phyloP scores from a whole-genome alignment of 2,113 vertebrate species.

The Thryonomys swinderianus region DNA sequence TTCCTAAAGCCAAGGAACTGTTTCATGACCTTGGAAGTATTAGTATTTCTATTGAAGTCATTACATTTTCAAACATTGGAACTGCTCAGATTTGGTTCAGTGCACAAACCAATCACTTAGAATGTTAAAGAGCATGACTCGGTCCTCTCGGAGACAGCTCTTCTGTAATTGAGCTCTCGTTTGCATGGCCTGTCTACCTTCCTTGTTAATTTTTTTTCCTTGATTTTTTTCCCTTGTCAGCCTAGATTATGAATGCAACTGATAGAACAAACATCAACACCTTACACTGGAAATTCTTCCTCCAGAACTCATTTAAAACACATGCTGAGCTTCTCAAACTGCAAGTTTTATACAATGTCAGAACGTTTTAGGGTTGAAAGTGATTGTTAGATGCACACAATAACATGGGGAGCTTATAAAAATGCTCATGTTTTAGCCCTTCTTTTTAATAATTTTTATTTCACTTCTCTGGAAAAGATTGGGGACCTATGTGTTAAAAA shows the following conservation, averaged over 20 bases:
- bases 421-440: neutral
- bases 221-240: conserved; percentile 41
- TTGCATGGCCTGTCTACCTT: conserved; percentile 76
- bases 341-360: conserved; percentile 68
- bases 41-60: conserved; percentile 77
- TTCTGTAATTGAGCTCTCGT: conserved; percentile 78
- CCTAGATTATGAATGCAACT: conserved; percentile 64
- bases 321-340: conserved; percentile 64
- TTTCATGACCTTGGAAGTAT: conserved; percentile 71
- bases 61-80: conserved; percentile 81
- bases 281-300: conserved; percentile 5
- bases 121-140: conserved; percentile 77
- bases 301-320: conserved; percentile 67
- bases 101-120: conserved; percentile 81
- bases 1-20: conserved; percentile 70
- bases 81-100: conserved; percentile 72
- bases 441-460: conserved; percentile 25
- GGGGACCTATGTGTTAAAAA: neutral
- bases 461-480: neutral
- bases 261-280: conserved; percentile 74
- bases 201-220: conserved; percentile 73
- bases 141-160: conserved; percentile 74
- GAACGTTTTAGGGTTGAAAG: conserved; percentile 52
- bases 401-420: conserved; percentile 8
- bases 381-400: conserved; percentile 39